Conservation (phyloP, 2,888 invertebrate genomes). For the Tortrix viridana region DNA sequence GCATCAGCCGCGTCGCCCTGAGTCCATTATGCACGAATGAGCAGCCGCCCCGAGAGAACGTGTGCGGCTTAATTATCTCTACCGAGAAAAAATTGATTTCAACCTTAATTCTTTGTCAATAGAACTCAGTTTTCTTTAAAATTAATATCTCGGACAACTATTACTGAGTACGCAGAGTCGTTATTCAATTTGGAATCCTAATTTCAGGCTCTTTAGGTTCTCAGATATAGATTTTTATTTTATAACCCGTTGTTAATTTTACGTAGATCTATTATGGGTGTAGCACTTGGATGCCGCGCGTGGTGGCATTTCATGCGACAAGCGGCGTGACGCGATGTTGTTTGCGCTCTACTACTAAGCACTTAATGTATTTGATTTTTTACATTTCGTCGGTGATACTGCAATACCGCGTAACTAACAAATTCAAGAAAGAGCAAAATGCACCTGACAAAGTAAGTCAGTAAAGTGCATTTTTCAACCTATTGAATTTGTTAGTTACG, state of each 20-base stretch:
- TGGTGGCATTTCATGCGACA: slow-evolving; percentile 61
- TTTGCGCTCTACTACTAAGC: slow-evolving; percentile 54
- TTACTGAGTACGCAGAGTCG: slow-evolving; percentile 54
- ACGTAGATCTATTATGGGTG: slow-evolving; percentile 76
- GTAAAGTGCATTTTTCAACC: no score
- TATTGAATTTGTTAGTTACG: no score
- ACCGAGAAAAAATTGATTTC: slow-evolving; percentile 42
- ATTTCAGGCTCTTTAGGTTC: slow-evolving; percentile 32
- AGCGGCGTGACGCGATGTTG: slow-evolving; percentile 66
- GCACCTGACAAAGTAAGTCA: no score
- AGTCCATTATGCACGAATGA: slow-evolving; percentile 83
- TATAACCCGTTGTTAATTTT: slow-evolving; percentile 53
- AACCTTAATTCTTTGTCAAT: slow-evolving; percentile 44
- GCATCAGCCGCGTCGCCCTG: slow-evolving; percentile 72
- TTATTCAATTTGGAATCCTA: slow-evolving; percentile 46
- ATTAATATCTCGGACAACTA: slow-evolving; percentile 48
- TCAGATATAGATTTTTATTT: slow-evolving; percentile 39
- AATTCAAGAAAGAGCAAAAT: no score
- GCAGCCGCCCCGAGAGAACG: slow-evolving; percentile 81
- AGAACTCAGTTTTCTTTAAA: slow-evolving; percentile 56
- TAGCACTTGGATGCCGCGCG: slow-evolving; percentile 60
- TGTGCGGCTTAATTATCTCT: slow-evolving; percentile 73
- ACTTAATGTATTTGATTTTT: no score
- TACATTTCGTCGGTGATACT: no score
- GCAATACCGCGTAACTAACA: no score